Base-by-base conservation (phyloP, 2,888 invertebrate genomes). In the Tricholauxania praeusta region DNA sequence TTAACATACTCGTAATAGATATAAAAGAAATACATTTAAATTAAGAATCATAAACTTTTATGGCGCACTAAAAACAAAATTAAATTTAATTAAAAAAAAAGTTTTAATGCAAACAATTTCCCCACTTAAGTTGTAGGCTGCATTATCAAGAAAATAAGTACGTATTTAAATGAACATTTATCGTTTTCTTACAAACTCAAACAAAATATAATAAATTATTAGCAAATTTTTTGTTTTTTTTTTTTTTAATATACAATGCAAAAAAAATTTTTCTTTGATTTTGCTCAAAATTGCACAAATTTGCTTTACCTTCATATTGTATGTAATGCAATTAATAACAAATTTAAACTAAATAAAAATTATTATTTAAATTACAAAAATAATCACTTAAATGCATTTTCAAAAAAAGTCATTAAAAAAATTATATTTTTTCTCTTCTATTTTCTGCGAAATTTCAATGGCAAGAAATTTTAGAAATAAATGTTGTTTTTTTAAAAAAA, bases 381-480 rank as follows among this genome's bases (percentile, higher is more conserved):
- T 52, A 39, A 70, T 60, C 51, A 60, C 69, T 59, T 68, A 70
- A 70, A 70, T 62, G 70, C 70, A 62, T 62, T 55, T 66, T 55
- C 14, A 39, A 65, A 28, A 12, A 39, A 39, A 39, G 39, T 39
- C 10, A 8, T 39, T 39, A 39, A 39, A 39, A 39, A 39, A 39
- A 10, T 39, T 10, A 39, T 39, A 10, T 39, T 39, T 39, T 39
- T 39, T 39, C 10, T 39, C 7, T 39, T 39, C 5, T 39, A 10
- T 39, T 22, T 69, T 53, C 55, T 63, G 52, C 48, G 12, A 17
- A 63, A 71, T 71, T 71, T 71, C 10, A 72, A 76, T 77, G 77
- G 78, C 77, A 78, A 78, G 78, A 77, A 71, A 74, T 74, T 64
- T 75, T 55, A 28, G 28, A 28, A 28, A 3, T 28, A 4, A 28